Conservation (phyloP, 1,140 invertebrate genomes). For the Brachionus plicatilis region DNA sequence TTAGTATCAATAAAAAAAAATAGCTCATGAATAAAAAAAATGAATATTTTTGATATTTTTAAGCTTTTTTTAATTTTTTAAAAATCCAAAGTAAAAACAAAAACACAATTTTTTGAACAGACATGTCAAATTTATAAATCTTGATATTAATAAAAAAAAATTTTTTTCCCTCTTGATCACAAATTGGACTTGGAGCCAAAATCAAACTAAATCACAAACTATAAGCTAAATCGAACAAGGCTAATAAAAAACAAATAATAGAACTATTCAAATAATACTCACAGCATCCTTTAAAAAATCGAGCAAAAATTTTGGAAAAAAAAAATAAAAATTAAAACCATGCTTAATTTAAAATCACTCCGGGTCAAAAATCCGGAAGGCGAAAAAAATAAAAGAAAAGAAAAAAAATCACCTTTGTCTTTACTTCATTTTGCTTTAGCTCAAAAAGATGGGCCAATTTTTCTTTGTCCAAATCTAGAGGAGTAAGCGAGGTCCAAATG, state of each 20-base stretch:
- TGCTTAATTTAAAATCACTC: not conserved
- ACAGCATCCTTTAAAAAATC: not conserved
- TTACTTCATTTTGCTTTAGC: slow-evolving; percentile 86
- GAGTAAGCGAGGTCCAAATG: slow-evolving; percentile 87
- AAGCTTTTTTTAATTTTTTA: too few relatives aligned
- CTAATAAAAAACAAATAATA: not conserved
- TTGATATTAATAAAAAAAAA: too few relatives aligned
- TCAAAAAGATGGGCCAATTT: slow-evolving; percentile 96
- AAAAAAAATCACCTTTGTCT: slow-evolving; percentile 66
- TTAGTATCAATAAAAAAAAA: too few relatives aligned
- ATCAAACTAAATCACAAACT: slow-evolving; percentile 15
- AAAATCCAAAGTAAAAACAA: too few relatives aligned
- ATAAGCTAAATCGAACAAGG: not conserved
- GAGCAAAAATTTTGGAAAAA: not conserved
- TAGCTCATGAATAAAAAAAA: too few relatives aligned
- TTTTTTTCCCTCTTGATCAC: not conserved
- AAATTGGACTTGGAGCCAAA: not conserved
- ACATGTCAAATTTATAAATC: too few relatives aligned
- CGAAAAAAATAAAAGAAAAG: not conserved
- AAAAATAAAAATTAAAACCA: slow-evolving; percentile 1
- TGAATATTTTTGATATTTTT: too few relatives aligned
- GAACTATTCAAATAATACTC: slow-evolving; percentile 19
- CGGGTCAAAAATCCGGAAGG: not conserved
- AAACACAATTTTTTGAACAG: too few relatives aligned
- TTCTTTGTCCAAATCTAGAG: slow-evolving; percentile 72